Percentiles rank a stretch among this genome's conserved stretches.
These are phyloP conservation scores for Chelonoidis abingdonii DNA, from an alignment of 2,113 vertebrate species.

Conservation along the genomic window DNA sequence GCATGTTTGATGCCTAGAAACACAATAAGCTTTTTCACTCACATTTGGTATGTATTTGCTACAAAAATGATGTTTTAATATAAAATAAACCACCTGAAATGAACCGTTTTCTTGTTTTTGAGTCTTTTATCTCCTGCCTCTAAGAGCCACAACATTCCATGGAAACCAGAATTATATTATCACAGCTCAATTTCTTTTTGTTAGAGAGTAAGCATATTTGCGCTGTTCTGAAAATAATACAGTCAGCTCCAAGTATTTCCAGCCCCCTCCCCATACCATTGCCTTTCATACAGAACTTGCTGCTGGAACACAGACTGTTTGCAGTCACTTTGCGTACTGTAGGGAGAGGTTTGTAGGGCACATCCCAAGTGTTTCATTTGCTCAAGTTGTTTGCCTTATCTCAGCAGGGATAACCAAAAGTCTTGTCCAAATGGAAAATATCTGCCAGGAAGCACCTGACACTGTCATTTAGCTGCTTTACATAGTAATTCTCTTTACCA, in stretches of 20 bases:
- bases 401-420: slow-evolving; percentile 50
- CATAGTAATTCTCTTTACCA: slow-evolving; percentile 36
- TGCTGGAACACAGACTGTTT: slow-evolving; percentile 22
- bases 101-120: slow-evolving; percentile 38
- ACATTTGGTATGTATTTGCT: slow-evolving; percentile 63
- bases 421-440: slow-evolving; percentile 51
- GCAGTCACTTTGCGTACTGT: slow-evolving; percentile 39
- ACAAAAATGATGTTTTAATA: slow-evolving; percentile 47
- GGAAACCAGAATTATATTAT: slow-evolving; percentile 67
- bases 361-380: slow-evolving; percentile 48
- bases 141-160: slow-evolving; percentile 62
- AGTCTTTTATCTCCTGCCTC: slow-evolving; percentile 71
- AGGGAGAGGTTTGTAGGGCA: neutral
- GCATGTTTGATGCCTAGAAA: slow-evolving; percentile 36
- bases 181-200: slow-evolving; percentile 40
- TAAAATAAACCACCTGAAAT: slow-evolving; percentile 61
- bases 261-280: neutral
- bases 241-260: neutral
- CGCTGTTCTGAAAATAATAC: slow-evolving; percentile 39
- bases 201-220: slow-evolving; percentile 24
- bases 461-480: slow-evolving; percentile 6
- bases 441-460: slow-evolving; percentile 23
- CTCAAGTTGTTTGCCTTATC: slow-evolving; percentile 35
- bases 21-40: slow-evolving; percentile 43
- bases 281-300: slow-evolving; percentile 57